Base-by-base conservation (phyloP, 2,888 invertebrate species). In the Diloba caeruleocephala region DNA sequence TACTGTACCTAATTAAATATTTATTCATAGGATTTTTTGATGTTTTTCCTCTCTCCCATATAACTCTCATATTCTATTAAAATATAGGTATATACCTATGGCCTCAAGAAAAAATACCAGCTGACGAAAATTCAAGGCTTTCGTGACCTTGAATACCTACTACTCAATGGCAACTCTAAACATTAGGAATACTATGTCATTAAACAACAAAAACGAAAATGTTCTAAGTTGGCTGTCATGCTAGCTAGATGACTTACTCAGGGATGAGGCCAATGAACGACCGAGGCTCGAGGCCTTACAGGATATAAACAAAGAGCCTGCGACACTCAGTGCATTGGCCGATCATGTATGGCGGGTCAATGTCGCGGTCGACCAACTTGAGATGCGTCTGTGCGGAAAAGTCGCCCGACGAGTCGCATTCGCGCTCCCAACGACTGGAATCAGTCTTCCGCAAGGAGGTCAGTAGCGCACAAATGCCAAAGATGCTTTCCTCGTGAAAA, bases 271-370 rank as follows among this genome's bases (percentile, higher is more conserved):
- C 80, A 84, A 81, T 76, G 80, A 79, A 81, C 78, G 71, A 71
- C 71, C 66, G 66, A 81, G 80, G 64, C 72, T 73, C 68, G 77
- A 75, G 78, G 79, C 77, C 79, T 80, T 80, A 78, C 82, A 90
- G 92, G 90, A 89, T 82, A 89, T 90, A 92, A 92, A 92, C 92
- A 92, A 92, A 91, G 90, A 92, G 89, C 80, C 92, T 92, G 88
- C 88, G 88, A 90, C 89, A 89, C 79, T 76, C 87, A 78, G 92
- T 89, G 92, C 92, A 91, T 88, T 90, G 92, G 81, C 92, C 92
- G 90, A 87, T 85, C 88, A 84, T 81, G 85, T 86, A 87, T 84
- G 85, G 78, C 85, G 85, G 92, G 90, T 93, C 93, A 92, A 92
- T 92, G 92, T 92, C 92, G 92, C 87, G 92, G 88, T 77, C 89